Base-by-base conservation (phyloP, 1,140 invertebrate species). In the Teleopsis dalmanni region DNA sequence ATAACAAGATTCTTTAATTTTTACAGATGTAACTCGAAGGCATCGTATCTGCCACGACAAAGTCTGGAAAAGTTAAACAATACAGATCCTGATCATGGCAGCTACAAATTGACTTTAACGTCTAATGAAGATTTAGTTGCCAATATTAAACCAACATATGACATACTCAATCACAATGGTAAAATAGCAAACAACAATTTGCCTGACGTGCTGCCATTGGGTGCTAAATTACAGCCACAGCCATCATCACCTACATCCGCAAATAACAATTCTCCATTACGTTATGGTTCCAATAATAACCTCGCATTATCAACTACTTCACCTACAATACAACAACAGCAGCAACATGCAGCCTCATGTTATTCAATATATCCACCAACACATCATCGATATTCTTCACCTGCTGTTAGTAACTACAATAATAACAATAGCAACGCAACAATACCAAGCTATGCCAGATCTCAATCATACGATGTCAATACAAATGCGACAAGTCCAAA, bases 11-110 rank as follows among this genome's bases (percentile, higher is more conserved):
- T n/a, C n/a, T n/a, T n/a, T n/a, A n/a, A n/a, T 59, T 55, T 43
- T 79, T 79, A 4, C 76, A 88, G 85, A 73, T 85, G 81, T 57
- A 83, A 86, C 58, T 86, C 85, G 14, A 87, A 88, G 72, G 84
- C 84, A 49, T 87, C 85, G 29, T 87, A 86, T 65, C 69, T 87
- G 71, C 80, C 82, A 3, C 73, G 81, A 14, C 75, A 83, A 49
- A 84, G 85, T 57, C 72, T 79, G 23, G 81, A 82, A 50, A 72
- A 74, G 53, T 72, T 77, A 21, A 78, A 78, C 35, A 77, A 62
- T 14, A 59, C 65, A 22, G 79, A 79, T 53, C 77, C 78, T 4
- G 79, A 85, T 57, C 83, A 85, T 59, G 85, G 85, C 42, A 85
- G 82, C 59, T 87, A 87, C 70, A 83, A 85, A 58, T 70, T 83